Evolutionary conservation across 2,113 vertebrate species (phyloP).

Genomic region (Leptodactylus fuscus): DNA sequence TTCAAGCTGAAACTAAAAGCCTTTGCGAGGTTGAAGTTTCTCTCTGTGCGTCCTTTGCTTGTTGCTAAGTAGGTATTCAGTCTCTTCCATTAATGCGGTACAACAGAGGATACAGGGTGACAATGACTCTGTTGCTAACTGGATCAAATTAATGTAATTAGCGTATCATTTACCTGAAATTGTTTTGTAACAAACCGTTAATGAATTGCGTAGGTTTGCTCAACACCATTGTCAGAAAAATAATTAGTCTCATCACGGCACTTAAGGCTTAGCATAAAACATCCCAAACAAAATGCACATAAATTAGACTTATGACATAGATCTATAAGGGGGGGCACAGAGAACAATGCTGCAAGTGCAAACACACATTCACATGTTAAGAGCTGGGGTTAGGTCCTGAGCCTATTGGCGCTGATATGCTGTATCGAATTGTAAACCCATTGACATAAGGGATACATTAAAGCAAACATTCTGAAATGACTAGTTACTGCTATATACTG

Average conservation of each 20-base stretch:
- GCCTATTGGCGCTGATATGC: too few species aligned
- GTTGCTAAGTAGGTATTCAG: constrained; percentile 59
- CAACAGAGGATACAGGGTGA: constrained; percentile 42
- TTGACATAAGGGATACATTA: neutral
- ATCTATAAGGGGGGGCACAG: constrained; percentile 20
- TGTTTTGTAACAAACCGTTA: constrained; percentile 60
- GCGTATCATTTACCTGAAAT: constrained; percentile 58
- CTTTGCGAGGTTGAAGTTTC: neutral
- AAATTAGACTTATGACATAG: constrained; percentile 61
- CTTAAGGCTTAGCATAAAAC: constrained; percentile 61
- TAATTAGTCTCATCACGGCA: constrained; percentile 59
- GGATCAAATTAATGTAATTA: constrained; percentile 63
- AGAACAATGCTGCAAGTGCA: neutral
- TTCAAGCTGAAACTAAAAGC: constrained; percentile 9
- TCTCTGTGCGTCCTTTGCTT: constrained; percentile 17
- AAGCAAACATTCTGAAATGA: too few species aligned
- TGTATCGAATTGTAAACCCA: neutral
- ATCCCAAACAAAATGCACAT: constrained; percentile 65
- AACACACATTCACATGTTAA: neutral
- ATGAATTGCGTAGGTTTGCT: constrained; percentile 58
- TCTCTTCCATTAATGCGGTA: constrained; percentile 67
- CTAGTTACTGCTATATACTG: too few species aligned
- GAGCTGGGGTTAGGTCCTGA: neutral
- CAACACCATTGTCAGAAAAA: constrained; percentile 37
- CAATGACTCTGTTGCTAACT: constrained; percentile 64